A percentile compares a stretch with the other conserved stretches of the same genome.
Evolutionary conservation across 2,113 vertebrate species (phyloP).

Genomic region (Erythrocercus mccallii): DNA sequence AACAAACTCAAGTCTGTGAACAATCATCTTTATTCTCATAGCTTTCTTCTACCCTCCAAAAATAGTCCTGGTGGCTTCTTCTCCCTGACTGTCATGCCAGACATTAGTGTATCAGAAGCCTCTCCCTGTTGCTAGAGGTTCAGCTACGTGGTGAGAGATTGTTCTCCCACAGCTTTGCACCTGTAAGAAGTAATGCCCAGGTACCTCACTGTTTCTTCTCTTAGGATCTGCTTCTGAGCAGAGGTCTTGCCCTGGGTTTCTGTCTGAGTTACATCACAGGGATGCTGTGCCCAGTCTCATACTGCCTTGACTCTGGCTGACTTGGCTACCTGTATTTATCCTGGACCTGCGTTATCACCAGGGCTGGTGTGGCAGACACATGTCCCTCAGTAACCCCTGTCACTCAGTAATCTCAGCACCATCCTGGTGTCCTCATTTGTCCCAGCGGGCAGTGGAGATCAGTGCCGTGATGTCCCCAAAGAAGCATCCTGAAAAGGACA

Average conservation of each 20-base stretch:
- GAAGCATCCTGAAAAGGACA: no score
- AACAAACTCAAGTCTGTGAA: neutral
- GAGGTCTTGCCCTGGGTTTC: neutral
- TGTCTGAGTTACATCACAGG: fast-evolving
- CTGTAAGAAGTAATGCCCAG: neutral
- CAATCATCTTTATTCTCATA: neutral
- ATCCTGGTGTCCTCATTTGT: fast-evolving
- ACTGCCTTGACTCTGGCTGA: neutral
- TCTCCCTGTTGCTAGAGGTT: fast-evolving
- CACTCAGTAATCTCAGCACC: fast-evolving
- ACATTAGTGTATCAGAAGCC: neutral
- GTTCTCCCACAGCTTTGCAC: fast-evolving
- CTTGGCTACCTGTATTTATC: neutral
- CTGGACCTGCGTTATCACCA: fast-evolving
- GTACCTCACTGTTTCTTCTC: neutral
- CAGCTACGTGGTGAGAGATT: fast-evolving
- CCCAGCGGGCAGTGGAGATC: no score
- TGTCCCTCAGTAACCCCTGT: fast-evolving
- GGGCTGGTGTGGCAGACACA: neutral
- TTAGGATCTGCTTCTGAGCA: fast-evolving
- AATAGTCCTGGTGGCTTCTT: neutral
- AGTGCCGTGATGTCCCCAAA: no score
- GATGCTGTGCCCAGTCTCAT: fast-evolving
- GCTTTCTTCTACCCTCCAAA: neutral
- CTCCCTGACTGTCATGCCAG: neutral